A percentile compares a stretch with the other conserved stretches of the same genome.
phyloP scores from a whole-genome alignment of 1,140 invertebrate genomes.

The Drosophila oshimai region DNA sequence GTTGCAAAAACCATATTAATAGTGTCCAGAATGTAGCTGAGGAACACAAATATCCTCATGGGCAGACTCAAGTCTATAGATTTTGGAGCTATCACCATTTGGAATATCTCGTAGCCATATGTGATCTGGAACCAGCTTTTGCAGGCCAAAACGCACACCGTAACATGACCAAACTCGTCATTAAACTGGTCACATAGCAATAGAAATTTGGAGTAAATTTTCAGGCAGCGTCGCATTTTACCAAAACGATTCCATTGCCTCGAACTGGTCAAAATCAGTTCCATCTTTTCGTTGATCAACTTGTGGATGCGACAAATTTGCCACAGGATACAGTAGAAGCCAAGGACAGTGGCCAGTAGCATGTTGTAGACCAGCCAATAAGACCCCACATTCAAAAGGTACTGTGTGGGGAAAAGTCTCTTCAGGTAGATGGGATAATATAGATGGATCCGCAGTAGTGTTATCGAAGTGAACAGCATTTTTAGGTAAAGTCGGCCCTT shows the following conservation, averaged over 20 bases:
- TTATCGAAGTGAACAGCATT: conserved; percentile 6
- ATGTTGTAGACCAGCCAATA: conserved; percentile 32
- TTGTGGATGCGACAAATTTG: conserved; percentile 26
- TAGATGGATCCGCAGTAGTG: conserved; percentile 7
- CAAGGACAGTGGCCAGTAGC: conserved; percentile 11
- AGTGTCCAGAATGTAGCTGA: conserved; percentile 25
- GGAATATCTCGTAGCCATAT: conserved; percentile 37
- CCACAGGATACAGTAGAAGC: conserved; percentile 25
- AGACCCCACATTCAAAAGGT: conserved; percentile 6
- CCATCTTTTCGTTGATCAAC: conserved; percentile 11
- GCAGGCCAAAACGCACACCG: conserved; percentile 22
- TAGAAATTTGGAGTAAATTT: conserved; percentile 5
- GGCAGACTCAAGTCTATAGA: conserved; percentile 1
- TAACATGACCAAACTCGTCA: neutral
- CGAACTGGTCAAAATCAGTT: neutral
- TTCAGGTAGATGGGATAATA: conserved; percentile 34
- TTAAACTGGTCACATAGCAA: neutral
- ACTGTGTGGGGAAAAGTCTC: neutral
- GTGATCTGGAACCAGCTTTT: conserved; percentile 43
- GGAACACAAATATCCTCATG: conserved; percentile 12
- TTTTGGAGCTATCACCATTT: conserved; percentile 15
- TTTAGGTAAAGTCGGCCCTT: neutral
- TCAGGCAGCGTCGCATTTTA: neutral
- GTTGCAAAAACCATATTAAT: conserved; percentile 23
- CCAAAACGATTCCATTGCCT: neutral